phyloP scores from a whole-genome alignment of 2,113 vertebrate genomes.

The Ictalurus punctatus region DNA sequence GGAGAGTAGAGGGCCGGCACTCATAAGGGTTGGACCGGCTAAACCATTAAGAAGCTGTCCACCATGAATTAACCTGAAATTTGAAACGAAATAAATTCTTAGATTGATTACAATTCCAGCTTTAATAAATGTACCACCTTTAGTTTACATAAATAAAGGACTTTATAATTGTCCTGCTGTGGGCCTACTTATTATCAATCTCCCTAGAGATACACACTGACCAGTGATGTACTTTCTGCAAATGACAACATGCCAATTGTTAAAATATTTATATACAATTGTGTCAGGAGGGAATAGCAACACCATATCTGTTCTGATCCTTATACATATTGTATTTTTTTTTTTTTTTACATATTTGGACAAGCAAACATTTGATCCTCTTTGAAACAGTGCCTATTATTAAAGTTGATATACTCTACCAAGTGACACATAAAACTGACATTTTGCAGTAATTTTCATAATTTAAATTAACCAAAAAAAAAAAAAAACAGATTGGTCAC shows the following conservation, averaged over 20 bases:
- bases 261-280: neutral
- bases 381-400: too few species aligned
- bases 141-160: neutral
- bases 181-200: neutral
- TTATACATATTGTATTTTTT: too few species aligned
- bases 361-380: too few species aligned
- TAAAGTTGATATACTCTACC: too few species aligned
- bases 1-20: constrained; percentile 90
- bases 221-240: neutral
- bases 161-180: neutral
- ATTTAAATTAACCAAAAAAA: too few species aligned
- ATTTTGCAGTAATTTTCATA: too few species aligned
- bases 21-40: constrained; percentile 92
- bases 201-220: neutral
- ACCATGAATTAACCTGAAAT: constrained; percentile 86
- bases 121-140: neutral
- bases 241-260: neutral
- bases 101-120: neutral
- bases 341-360: too few species aligned
- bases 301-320: neutral
- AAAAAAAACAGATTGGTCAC: too few species aligned
- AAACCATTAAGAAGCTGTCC: constrained; percentile 93
- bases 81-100: constrained; percentile 13
- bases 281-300: neutral
- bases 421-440: too few species aligned